Conservation (phyloP, 2,113 vertebrate genomes). For the Nanorana parkeri region DNA sequence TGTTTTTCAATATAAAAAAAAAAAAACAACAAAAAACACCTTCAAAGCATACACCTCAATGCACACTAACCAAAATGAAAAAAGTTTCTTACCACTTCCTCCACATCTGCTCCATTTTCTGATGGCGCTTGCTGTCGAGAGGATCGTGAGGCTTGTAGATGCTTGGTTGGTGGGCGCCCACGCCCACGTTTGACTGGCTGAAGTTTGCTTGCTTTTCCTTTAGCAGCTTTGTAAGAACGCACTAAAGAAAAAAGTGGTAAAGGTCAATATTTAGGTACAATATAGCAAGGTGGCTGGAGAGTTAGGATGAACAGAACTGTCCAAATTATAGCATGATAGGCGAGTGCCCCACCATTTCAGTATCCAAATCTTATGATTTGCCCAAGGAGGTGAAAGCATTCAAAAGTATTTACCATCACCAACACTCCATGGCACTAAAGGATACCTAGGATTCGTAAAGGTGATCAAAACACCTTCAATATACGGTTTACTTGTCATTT, state of each 20-base stretch:
- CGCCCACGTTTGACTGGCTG: slow-evolving; percentile 69
- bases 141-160: slow-evolving; percentile 66
- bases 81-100: slow-evolving; percentile 87
- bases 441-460: no score
- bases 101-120: slow-evolving; percentile 84
- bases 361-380: no score
- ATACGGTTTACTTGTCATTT: no score
- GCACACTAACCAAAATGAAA: neutral
- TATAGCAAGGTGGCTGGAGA: neutral
- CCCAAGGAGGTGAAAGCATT: neutral
- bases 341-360: no score
- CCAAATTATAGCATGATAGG: no score
- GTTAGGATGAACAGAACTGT: no score
- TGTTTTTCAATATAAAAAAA: no score
- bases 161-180: slow-evolving; percentile 82
- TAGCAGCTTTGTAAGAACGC: slow-evolving; percentile 82
- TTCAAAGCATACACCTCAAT: no score
- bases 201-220: slow-evolving; percentile 71
- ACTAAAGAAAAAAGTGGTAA: slow-evolving; percentile 69
- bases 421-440: no score
- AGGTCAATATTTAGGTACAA: neutral
- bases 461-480: no score
- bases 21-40: no score
- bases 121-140: slow-evolving; percentile 70
- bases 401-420: neutral